phyloP scores from a whole-genome alignment of 2,888 invertebrate genomes.

The Eupeodes luniger region DNA sequence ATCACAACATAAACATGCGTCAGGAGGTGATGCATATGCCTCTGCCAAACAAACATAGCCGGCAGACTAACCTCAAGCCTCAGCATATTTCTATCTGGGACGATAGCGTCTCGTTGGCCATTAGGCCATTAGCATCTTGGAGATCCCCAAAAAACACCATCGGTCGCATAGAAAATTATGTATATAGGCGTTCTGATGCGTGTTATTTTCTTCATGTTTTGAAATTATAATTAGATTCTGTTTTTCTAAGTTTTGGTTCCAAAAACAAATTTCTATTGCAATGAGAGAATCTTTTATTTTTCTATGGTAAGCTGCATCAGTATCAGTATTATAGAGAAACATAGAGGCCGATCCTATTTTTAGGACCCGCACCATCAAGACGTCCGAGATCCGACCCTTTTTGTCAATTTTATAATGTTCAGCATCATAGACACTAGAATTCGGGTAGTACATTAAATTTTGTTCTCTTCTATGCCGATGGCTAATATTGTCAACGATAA shows the following conservation, averaged over 20 bases:
- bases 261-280: slow-evolving; percentile 63
- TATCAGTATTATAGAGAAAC: background rate
- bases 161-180: slow-evolving; percentile 24
- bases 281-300: background rate
- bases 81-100: slow-evolving; percentile 62
- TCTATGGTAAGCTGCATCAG: slow-evolving; percentile 34
- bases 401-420: slow-evolving; percentile 61
- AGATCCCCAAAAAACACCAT: slow-evolving; percentile 38
- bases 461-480: slow-evolving; percentile 28
- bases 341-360: slow-evolving; percentile 57
- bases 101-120: slow-evolving; percentile 64
- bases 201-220: slow-evolving; percentile 21
- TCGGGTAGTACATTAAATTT: slow-evolving; percentile 26
- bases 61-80: slow-evolving; percentile 35
- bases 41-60: slow-evolving; percentile 29
- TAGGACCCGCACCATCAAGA: slow-evolving; percentile 22
- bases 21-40: slow-evolving; percentile 2
- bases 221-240: slow-evolving; percentile 63
- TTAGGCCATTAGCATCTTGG: slow-evolving; percentile 72
- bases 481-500: slow-evolving; percentile 60
- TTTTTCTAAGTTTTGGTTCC: slow-evolving; percentile 66
- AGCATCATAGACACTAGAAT: slow-evolving; percentile 36
- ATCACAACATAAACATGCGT: slow-evolving; percentile 22
- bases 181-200: background rate
- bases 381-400: slow-evolving; percentile 67